Conservation (phyloP, 1,140 invertebrate genomes). For the Nautilus pompilius region DNA sequence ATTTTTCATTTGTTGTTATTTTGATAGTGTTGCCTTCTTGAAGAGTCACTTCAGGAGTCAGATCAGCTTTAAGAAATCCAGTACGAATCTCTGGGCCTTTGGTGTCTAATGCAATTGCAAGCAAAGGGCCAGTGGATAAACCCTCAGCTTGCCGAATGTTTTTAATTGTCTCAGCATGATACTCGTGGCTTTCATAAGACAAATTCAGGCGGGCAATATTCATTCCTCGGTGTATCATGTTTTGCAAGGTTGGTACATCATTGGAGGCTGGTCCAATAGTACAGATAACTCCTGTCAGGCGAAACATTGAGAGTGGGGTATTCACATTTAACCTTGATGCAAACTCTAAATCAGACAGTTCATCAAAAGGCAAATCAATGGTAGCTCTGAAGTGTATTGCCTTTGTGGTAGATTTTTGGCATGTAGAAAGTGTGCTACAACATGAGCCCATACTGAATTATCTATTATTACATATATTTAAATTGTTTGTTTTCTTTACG, state of each 20-base stretch:
- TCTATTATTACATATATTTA: too few relatives aligned
- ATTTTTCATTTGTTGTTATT: slow-evolving; percentile 79
- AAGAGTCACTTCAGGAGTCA: slow-evolving; percentile 78
- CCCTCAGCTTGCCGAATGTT: slow-evolving; percentile 82
- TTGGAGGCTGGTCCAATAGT: slow-evolving; percentile 92
- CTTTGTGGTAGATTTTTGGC: too few relatives aligned
- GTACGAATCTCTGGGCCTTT: slow-evolving; percentile 98
- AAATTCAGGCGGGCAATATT: slow-evolving; percentile 96
- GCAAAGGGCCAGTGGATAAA: slow-evolving; percentile 71
- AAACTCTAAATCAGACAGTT: too few relatives aligned
- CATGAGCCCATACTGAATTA: too few relatives aligned
- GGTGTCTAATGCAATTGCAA: slow-evolving; percentile 91
- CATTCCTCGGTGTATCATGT: slow-evolving; percentile 97
- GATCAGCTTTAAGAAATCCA: slow-evolving; percentile 75
- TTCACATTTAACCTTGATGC: too few relatives aligned
- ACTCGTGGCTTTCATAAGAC: slow-evolving; percentile 93
- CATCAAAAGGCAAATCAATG: too few relatives aligned
- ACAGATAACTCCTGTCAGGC: slow-evolving; percentile 94
- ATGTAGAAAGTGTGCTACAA: too few relatives aligned
- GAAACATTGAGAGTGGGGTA: too few relatives aligned
- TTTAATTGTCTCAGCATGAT: slow-evolving; percentile 82
- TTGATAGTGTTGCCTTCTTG: slow-evolving; percentile 80
- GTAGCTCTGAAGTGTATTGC: too few relatives aligned
- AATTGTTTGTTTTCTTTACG: too few relatives aligned
- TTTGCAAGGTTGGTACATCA: slow-evolving; percentile 75